Evolutionary conservation across 2,797 vertebrate species (phyloP).

Genomic region (Alectoris magna): DNA sequence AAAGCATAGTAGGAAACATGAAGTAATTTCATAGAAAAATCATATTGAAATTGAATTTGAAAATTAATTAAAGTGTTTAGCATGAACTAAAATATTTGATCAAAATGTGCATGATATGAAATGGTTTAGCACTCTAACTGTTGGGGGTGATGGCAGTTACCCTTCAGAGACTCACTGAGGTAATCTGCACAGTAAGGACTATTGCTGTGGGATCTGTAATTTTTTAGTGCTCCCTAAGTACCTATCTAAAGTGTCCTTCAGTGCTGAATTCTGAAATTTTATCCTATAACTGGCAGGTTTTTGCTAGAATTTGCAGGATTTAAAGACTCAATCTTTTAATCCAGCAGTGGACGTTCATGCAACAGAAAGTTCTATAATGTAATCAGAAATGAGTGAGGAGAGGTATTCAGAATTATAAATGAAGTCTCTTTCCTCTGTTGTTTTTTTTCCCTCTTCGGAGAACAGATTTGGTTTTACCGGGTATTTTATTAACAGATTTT

Average conservation of each 20-base stretch:
- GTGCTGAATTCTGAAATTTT: not conserved
- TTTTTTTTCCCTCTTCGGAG: not conserved
- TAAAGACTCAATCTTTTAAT: not conserved
- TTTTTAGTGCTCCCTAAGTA: not conserved
- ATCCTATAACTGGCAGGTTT: not conserved
- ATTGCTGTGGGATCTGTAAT: not conserved
- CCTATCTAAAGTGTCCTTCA: not conserved
- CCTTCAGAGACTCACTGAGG: not conserved
- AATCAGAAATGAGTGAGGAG: not conserved
- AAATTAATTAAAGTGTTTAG: not conserved
- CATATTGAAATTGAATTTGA: not conserved
- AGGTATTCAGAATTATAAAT: not conserved
- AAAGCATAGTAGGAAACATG: not conserved
- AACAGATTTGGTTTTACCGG: not conserved
- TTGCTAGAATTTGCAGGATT: not conserved
- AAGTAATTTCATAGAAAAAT: fast-evolving
- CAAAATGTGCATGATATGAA: not conserved
- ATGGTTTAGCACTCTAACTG: not conserved
- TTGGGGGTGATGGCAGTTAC: not conserved
- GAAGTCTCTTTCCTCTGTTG: fast-evolving
- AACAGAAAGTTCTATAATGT: not conserved
- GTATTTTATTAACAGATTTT: not conserved
- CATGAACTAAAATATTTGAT: not conserved
- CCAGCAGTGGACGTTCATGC: not conserved
- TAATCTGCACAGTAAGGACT: not conserved